These are phyloP conservation scores for Zonitis immaculata DNA, from an alignment of 2,888 invertebrate species.

Conservation along the genomic window DNA sequence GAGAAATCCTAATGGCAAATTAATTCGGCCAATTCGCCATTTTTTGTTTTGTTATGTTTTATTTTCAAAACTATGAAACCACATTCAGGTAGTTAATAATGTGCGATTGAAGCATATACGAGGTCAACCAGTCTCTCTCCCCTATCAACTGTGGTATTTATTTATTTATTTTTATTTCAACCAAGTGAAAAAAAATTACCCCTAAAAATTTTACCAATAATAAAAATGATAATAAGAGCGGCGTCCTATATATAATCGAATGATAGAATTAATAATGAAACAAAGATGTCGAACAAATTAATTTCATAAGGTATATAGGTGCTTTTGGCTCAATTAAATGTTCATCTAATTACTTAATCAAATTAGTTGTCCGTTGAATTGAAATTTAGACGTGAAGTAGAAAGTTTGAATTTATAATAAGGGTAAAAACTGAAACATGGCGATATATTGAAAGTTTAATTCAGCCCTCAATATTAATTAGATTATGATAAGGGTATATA, in stretches of 20 bases:
- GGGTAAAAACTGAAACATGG: background rate
- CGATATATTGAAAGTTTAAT: slow-evolving; percentile 4
- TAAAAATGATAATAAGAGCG: too few species aligned
- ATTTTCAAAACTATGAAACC: slow-evolving; percentile 6
- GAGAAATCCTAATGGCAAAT: slow-evolving; percentile 25
- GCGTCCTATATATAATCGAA: too few species aligned
- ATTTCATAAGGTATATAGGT: too few species aligned
- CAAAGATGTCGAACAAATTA: too few species aligned
- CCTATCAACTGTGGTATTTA: too few species aligned
- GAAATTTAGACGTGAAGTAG: background rate
- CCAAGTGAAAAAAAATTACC: too few species aligned
- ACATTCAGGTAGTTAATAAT: slow-evolving; percentile 3
- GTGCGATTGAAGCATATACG: slow-evolving; percentile 21
- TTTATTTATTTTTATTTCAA: too few species aligned
- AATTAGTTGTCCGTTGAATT: slow-evolving; percentile 11
- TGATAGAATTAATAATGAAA: too few species aligned
- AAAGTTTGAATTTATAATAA: background rate
- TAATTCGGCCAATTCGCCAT: slow-evolving; percentile 20
- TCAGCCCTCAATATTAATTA: background rate
- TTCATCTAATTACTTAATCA: slow-evolving; percentile 27
- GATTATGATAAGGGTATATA: slow-evolving; percentile 4
- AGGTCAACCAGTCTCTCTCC: slow-evolving; percentile 32
- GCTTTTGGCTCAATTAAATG: slow-evolving; percentile 29
- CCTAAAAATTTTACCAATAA: too few species aligned
- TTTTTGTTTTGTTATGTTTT: slow-evolving; percentile 24